Evolutionary conservation across 2,888 invertebrate species (phyloP).

Genomic region (Hyppa rectilinea): DNA sequence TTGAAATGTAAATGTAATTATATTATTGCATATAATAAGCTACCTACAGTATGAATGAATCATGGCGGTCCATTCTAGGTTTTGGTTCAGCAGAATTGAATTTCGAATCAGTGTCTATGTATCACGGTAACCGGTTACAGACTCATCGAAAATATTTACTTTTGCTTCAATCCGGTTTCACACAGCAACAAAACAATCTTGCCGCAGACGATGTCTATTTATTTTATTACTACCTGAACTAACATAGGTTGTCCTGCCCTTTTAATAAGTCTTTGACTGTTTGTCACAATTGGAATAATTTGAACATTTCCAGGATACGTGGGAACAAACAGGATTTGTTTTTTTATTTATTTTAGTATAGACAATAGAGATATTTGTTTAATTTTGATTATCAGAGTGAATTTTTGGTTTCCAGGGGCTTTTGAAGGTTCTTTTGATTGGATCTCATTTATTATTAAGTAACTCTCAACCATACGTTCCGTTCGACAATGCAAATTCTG

Average conservation of each 20-base stretch:
- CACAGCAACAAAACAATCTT: slow-evolving; percentile 26
- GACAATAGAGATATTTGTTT: background rate
- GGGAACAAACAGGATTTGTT: no score
- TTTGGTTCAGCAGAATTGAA: slow-evolving; percentile 28
- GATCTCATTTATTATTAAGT: background rate
- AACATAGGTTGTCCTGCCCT: no score
- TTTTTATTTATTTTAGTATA: no score
- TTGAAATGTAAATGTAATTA: no score
- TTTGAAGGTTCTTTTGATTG: background rate
- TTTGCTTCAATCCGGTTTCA: slow-evolving; percentile 52
- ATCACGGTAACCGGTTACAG: slow-evolving; percentile 50
- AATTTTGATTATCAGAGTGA: slow-evolving; percentile 11
- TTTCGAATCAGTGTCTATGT: slow-evolving; percentile 38
- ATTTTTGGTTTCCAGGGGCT: background rate
- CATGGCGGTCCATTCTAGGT: slow-evolving; percentile 24
- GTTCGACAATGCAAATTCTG: background rate
- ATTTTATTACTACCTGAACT: slow-evolving; percentile 5
- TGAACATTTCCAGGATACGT: no score
- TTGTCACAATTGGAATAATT: no score
- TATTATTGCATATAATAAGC: background rate
- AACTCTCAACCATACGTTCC: background rate
- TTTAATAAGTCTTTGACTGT: no score
- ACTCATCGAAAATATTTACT: slow-evolving; percentile 56
- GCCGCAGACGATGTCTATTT: slow-evolving; percentile 25
- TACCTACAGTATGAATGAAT: slow-evolving; percentile 17